Base-by-base conservation (phyloP, 2,888 invertebrate genomes). In the Drosophila engyochracea region DNA sequence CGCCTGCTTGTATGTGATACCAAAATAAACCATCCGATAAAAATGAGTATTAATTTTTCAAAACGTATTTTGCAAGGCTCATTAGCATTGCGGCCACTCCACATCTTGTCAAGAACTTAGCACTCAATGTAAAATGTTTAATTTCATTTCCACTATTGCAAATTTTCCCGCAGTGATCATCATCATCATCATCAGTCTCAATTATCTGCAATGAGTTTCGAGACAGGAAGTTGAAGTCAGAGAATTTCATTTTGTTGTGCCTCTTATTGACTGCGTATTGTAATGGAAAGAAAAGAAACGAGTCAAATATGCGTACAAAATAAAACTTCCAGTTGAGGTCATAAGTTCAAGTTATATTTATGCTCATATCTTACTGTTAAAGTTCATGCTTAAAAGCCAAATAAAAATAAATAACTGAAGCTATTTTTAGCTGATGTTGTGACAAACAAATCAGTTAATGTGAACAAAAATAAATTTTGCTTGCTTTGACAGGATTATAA, bases 201-300 rank as follows among this genome's bases (percentile, higher is more conserved):
- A 86, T 86, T 85, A 81, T 70, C 10, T 69, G 64, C 76, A 70
- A 84, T 70, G 71, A 59, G 55, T 54, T 73, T 41, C 55, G 54
- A 47, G 41, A 60, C 86, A 79, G 86, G 86, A 88, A 87, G 69
- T 82, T 60, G 60, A 78, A 89, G 83, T 90, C 85, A 62, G 64
- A 72, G 59, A 55, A 54, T 28, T 30, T 35, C 25, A 41, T 31
- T 57, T 58, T 44, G 28, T 60, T 70, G 60, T 76, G 51, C 31
- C n/a, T 51, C 47, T 35, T 51, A 65, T 65, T 66, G 70, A 58
- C 52, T 30, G 54, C 10, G 31, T 25, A 71, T 39, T 54, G 60
- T 53, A 30, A 53, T 39, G 55, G n/a, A 30, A 51, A 12, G 47
- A n/a, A 44, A 44, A 30, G 22, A 61, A 41, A 25, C 47, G 16